phyloP scores from a whole-genome alignment of 2,113 vertebrate species.

The Cyphomyrus discorhynchus region DNA sequence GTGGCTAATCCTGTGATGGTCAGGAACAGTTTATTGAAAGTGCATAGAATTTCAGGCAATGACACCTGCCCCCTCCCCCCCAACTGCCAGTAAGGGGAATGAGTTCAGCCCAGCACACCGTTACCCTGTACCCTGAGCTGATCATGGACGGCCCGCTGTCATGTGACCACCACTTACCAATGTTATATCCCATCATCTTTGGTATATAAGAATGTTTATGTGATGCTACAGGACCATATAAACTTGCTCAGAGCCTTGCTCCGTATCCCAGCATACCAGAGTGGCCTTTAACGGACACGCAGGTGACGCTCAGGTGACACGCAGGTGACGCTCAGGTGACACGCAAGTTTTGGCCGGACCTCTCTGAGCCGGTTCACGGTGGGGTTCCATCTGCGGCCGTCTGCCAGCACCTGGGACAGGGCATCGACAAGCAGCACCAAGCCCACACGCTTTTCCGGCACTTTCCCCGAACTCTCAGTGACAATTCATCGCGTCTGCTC shows the following conservation, averaged over 20 bases:
- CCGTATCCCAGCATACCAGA: neutral
- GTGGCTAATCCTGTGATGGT: neutral
- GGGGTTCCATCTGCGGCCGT: neutral
- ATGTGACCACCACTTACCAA: neutral
- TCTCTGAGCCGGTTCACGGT: neutral
- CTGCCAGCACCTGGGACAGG: neutral
- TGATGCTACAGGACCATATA: neutral
- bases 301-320: constrained; percentile 7
- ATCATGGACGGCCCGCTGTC: neutral
- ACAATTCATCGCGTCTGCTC: neutral
- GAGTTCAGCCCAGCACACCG: neutral
- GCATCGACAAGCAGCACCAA: neutral
- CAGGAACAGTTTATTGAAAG: neutral
- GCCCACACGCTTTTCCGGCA: neutral
- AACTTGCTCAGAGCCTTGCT: neutral
- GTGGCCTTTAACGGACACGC: neutral
- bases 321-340: neutral
- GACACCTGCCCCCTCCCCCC: neutral
- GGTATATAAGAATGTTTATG: neutral
- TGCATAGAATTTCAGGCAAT: neutral
- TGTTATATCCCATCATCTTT: neutral
- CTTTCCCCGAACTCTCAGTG: neutral
- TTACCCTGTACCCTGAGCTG: neutral
- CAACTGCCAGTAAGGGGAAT: neutral
- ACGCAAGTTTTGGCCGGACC: neutral